Base-by-base conservation (phyloP, 1,140 invertebrate genomes). In the Prorops nasuta region DNA sequence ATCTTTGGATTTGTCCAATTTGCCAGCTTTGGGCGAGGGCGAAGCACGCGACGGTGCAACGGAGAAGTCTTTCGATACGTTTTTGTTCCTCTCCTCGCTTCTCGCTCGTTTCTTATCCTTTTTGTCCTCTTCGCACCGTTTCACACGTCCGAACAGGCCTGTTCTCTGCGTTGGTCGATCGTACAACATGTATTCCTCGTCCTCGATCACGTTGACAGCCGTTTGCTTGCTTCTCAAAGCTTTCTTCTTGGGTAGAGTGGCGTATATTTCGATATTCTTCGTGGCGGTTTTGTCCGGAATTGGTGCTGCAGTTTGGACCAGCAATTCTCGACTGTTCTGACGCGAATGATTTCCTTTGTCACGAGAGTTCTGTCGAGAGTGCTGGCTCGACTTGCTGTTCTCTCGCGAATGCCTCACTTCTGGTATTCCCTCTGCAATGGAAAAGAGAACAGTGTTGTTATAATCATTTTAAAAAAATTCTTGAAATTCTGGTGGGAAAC, bases 201-300 rank as follows among this genome's bases (percentile, higher is more conserved):
- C 84, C 67, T 88, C 86, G 32, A 84, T 83, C 18, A 83, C 81
- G 53, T 83, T 83, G 2, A 79, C 78, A 19, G 74, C 67, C 16
- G 82, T 80, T 1, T 81, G 72, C 44, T 87, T 82, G 31, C 83
- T 84, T 49, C 86, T 83, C 1, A 85, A 64, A 0, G 80, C 83
- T 67, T 91, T 91, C 71, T 92, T 92, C 74, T 94, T 95, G 1
- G 92, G 92, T 10, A 95, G 68, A 2, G 92, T 95, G 0, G 91
- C 92, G 65, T 95, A 95, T 52, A 94, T 92, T 74, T 93, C 90
- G 41, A 94, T 93, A 63, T 81, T 91, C 65, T 87, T 89, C 1
- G 79, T 76, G 2, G 72, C 69, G 1, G 80, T 74, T 62, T 83
- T 84, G 54, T 83, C 83, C 2, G 76, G 68, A 10, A 76, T 57